Conservation (phyloP, 1,140 invertebrate species). For the Nasonia vitripennis region DNA sequence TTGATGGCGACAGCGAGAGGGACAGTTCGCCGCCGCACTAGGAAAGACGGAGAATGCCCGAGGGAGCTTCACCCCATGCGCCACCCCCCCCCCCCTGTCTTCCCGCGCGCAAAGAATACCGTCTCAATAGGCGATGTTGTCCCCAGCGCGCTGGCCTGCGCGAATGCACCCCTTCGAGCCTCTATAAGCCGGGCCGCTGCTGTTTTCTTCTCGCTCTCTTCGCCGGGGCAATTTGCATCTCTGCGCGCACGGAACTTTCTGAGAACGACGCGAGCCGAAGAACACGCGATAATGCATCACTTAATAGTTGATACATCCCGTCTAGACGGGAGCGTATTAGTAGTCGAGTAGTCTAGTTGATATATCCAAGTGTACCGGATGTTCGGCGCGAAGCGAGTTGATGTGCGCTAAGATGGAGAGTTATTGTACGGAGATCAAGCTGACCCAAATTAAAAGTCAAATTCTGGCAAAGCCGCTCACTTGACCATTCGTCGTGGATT, state of each 20-base stretch:
- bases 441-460: background rate
- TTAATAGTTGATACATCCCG: constrained; percentile 56
- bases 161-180: constrained; percentile 60
- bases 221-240: constrained; percentile 60
- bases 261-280: background rate
- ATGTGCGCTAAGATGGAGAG: too few species aligned
- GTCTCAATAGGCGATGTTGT: constrained; percentile 61
- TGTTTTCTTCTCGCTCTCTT: constrained; percentile 45
- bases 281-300: constrained; percentile 52
- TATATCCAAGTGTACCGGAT: background rate
- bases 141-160: constrained; percentile 33
- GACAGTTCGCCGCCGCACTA: constrained; percentile 70
- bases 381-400: background rate
- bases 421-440: background rate
- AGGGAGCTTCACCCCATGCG: constrained; percentile 47
- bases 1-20: constrained; percentile 68
- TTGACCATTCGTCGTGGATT: background rate
- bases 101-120: constrained; percentile 61
- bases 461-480: background rate
- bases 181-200: constrained; percentile 43
- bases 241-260: constrained; percentile 30
- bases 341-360: background rate
- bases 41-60: constrained; percentile 54
- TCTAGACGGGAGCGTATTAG: background rate
- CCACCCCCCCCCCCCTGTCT: constrained; percentile 62